Percentiles rank a stretch among this genome's conserved stretches.
These are phyloP conservation scores for Leucozona laternaria DNA, from an alignment of 2,888 invertebrate species.

Conservation along the genomic window DNA sequence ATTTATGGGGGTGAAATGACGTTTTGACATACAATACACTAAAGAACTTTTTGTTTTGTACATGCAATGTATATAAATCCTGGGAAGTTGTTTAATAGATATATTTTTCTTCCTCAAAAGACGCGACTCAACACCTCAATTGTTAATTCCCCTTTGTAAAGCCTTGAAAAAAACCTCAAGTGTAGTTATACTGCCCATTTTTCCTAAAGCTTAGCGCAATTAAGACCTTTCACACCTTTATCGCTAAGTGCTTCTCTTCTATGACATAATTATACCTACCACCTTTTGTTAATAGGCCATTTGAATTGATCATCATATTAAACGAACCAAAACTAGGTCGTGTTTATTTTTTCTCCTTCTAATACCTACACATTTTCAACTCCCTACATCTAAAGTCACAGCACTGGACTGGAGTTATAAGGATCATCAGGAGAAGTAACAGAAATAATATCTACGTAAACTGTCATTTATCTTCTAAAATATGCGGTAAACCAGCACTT, in stretches of 20 bases:
- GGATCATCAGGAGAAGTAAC: not conserved
- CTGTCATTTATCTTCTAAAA: conserved; percentile 61
- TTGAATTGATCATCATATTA: conserved; percentile 26
- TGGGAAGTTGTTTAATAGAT: no score
- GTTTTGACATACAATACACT: no score
- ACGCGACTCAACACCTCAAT: not conserved
- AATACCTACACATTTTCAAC: conserved; percentile 44
- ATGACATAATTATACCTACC: no score
- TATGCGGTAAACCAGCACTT: conserved; percentile 43
- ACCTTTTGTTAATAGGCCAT: no score
- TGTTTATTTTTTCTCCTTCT: not conserved
- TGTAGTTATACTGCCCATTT: not conserved
- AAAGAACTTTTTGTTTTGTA: no score
- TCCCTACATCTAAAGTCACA: not conserved
- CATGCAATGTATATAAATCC: no score
- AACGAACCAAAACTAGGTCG: conserved; percentile 17
- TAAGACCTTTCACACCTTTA: conserved; percentile 9
- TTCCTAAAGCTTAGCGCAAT: not conserved
- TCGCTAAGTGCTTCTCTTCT: not conserved
- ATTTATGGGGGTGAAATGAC: no score
- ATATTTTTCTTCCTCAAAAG: not conserved
- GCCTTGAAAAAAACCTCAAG: not conserved
- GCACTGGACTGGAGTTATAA: not conserved
- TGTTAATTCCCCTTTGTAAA: not conserved
- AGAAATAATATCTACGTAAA: conserved; percentile 57